Conservation (phyloP, 2,888 invertebrate genomes). For the Cataglyphis rosenhaueri region DNA sequence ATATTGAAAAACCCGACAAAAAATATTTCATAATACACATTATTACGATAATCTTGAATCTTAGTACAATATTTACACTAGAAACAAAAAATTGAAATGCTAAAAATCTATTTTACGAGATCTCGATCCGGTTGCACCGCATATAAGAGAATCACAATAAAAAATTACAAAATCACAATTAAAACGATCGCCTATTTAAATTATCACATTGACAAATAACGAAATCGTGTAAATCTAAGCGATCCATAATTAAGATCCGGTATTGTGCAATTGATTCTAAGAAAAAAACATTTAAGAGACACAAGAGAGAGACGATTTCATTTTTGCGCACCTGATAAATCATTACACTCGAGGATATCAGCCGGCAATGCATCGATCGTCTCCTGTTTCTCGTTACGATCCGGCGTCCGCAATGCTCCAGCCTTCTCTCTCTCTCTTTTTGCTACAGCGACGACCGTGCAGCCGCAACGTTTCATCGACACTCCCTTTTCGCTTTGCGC, state of each 20-base stretch:
- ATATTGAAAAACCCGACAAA: not conserved
- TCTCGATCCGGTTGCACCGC: not conserved
- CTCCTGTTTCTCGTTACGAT: slow-evolving; percentile 38
- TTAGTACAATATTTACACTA: not conserved
- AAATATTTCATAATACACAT: not conserved
- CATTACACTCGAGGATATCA: slow-evolving; percentile 61
- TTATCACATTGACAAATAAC: not conserved
- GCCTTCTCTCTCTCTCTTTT: slow-evolving; percentile 27
- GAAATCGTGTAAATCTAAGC: not conserved
- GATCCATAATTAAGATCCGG: not conserved
- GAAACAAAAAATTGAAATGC: not conserved
- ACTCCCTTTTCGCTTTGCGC: not conserved
- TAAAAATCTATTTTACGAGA: not conserved
- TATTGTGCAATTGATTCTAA: not conserved
- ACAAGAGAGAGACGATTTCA: not conserved
- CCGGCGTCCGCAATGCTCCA: slow-evolving; percentile 54
- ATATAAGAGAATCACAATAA: not conserved
- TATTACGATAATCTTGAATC: not conserved
- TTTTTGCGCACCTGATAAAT: slow-evolving; percentile 67
- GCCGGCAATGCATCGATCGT: slow-evolving; percentile 59
- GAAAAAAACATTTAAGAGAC: not conserved
- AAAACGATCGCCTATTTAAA: not conserved
- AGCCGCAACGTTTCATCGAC: slow-evolving; percentile 12
- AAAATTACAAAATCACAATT: not conserved
- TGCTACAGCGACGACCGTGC: not conserved